Percentiles rank a stretch among this genome's conserved stretches.
These are phyloP conservation scores for Platycheirus albimanus DNA, from an alignment of 2,888 invertebrate species.

Conservation along the genomic window DNA sequence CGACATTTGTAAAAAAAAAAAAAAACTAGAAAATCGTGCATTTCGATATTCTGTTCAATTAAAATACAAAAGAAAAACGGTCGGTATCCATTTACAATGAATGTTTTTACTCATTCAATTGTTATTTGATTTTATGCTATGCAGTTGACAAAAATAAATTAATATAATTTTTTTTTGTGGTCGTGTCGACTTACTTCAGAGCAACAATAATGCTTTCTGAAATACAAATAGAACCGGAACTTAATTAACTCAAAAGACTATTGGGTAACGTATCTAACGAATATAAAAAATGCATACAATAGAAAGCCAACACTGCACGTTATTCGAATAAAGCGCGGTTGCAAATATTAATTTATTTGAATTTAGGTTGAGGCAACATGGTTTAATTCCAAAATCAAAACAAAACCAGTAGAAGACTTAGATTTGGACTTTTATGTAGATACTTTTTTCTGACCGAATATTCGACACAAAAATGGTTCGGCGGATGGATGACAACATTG, in stretches of 20 bases:
- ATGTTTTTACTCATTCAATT: conserved; percentile 35
- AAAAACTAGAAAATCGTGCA: conserved; percentile 37
- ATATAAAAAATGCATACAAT: not conserved
- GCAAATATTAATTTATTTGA: not conserved
- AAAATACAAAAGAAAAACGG: conserved; percentile 15
- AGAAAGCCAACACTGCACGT: not conserved
- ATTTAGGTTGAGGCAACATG: not conserved
- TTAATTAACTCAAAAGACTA: conserved; percentile 3
- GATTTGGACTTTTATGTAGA: too few relatives aligned
- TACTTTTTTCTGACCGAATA: not conserved
- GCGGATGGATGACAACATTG: not conserved
- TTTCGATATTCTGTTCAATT: conserved; percentile 16
- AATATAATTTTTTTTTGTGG: not conserved
- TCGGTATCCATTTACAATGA: conserved; percentile 14
- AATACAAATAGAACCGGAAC: conserved; percentile 10
- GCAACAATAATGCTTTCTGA: not conserved
- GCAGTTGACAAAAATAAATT: not conserved
- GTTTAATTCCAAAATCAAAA: too few relatives aligned
- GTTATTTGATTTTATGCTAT: not conserved
- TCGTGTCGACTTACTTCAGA: conserved; percentile 16
- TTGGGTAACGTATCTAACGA: not conserved
- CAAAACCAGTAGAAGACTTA: too few relatives aligned
- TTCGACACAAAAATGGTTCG: not conserved
- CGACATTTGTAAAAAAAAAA: conserved; percentile 10
- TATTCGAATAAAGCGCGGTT: too few relatives aligned